A percentile compares a stretch with the other conserved stretches of the same genome.
These are phyloP conservation scores for Cotesia vestalis DNA, from an alignment of 1,140 invertebrate genomes.

Conservation along the genomic window DNA sequence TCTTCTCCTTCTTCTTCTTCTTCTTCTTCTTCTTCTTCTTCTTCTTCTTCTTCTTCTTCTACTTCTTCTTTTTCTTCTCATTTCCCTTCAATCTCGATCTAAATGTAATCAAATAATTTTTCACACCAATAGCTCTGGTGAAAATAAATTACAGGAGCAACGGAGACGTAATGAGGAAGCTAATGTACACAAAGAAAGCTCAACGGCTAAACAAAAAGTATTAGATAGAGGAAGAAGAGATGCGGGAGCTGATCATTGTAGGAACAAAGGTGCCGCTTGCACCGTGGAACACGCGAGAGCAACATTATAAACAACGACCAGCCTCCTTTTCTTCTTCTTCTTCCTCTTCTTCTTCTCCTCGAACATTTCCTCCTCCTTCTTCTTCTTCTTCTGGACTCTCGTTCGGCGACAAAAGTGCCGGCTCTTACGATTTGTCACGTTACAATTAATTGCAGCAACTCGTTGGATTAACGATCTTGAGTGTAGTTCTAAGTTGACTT, in stretches of 20 bases:
- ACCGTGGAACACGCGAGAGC: constrained; percentile 37
- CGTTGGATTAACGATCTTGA: constrained; percentile 50
- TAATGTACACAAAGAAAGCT: constrained; percentile 5
- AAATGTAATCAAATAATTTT: constrained; percentile 8
- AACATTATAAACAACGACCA: constrained; percentile 38
- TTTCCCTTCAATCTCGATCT: too few relatives aligned
- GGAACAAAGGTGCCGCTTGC: constrained; percentile 41
- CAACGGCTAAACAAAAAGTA: constrained; percentile 10
- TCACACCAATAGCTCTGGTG: constrained; percentile 6
- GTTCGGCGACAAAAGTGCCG: constrained; percentile 28
- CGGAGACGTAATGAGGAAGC: constrained; percentile 10
- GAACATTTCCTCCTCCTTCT: too few relatives aligned
- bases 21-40: too few relatives aligned
- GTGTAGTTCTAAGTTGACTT: constrained; percentile 47
- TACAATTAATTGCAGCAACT: constrained; percentile 55
- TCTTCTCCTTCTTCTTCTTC: too few relatives aligned
- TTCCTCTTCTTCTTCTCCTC: constrained; percentile 20
- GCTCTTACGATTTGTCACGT: constrained; percentile 55
- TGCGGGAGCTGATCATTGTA: constrained; percentile 27
- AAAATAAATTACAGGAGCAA: constrained; percentile 1
- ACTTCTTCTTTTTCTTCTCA: too few relatives aligned
- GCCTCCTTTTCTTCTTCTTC: constrained; percentile 21
- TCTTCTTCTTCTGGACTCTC: constrained; percentile 23
- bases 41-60: too few relatives aligned
- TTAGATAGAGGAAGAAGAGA: constrained; percentile 28